These are phyloP conservation scores for Eulacestoma nigropectus DNA, from an alignment of 2,113 vertebrate genomes.

Conservation along the genomic window DNA sequence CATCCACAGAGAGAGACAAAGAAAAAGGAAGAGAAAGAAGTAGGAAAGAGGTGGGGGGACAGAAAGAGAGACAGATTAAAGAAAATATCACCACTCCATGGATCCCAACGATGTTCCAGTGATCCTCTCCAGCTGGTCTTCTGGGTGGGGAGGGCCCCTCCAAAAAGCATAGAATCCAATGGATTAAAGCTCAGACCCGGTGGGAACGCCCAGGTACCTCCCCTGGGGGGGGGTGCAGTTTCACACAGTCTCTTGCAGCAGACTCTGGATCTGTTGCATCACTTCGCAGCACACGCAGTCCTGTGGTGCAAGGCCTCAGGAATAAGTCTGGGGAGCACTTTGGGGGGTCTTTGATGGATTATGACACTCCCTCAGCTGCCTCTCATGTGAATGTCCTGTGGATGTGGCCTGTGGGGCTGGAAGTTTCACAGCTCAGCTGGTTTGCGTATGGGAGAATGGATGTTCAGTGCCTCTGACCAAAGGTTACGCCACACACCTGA, in stretches of 20 bases:
- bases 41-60: neutral
- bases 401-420: neutral
- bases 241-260: neutral
- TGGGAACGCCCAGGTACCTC: neutral
- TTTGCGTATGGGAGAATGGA: neutral
- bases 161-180: neutral
- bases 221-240: neutral
- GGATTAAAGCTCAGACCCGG: neutral
- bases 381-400: rapidly evolving
- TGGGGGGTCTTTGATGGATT: neutral
- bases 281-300: neutral
- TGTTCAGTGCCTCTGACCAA: neutral
- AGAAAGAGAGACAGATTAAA: neutral
- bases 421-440: neutral
- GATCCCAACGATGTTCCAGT: neutral
- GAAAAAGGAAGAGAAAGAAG: neutral
- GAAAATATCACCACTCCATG: neutral
- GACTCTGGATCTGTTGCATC: neutral
- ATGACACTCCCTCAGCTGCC: too few relatives aligned
- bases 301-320: neutral
- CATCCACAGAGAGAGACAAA: too few relatives aligned
- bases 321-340: neutral
- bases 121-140: neutral
- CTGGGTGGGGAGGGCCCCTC: neutral
- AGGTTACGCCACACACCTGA: rapidly evolving